A percentile compares a stretch with the other conserved stretches of the same genome.
Evolutionary conservation across 1,140 invertebrate species (phyloP).

Genomic region (Panagrolaimus sp.): DNA sequence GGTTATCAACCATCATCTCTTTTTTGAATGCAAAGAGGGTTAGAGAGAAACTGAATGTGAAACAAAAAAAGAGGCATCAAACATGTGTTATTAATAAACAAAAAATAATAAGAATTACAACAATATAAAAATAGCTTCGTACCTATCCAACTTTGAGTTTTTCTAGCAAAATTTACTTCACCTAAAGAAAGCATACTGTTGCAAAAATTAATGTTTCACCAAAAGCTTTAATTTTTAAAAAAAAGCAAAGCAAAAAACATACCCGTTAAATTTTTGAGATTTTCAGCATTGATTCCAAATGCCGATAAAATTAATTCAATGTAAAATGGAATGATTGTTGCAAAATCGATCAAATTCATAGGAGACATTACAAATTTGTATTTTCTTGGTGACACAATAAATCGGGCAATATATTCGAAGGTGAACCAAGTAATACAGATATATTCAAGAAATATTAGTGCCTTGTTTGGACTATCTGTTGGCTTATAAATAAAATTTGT

Average conservation of each 20-base stretch:
- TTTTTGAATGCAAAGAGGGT: too few relatives aligned
- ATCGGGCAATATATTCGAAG: constrained; percentile 59
- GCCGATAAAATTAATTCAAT: constrained; percentile 48
- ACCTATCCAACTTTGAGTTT: constrained; percentile 28
- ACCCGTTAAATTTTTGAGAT: constrained; percentile 53
- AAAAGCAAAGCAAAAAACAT: not conserved
- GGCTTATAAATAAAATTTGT: constrained; percentile 45
- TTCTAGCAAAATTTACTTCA: constrained; percentile 17
- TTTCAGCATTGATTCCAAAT: constrained; percentile 48
- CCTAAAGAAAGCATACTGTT: constrained; percentile 10
- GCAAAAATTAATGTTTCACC: not conserved
- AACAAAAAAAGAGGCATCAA: not conserved
- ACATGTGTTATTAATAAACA: not conserved
- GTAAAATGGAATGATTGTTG: constrained; percentile 62
- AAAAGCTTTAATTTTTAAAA: constrained; percentile 7
- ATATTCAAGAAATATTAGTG: constrained; percentile 47
- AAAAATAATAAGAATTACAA: too few relatives aligned
- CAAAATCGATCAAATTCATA: constrained; percentile 62
- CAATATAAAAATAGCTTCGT: not conserved
- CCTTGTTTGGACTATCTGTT: constrained; percentile 45
- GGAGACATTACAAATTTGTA: constrained; percentile 60
- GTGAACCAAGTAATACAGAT: constrained; percentile 63
- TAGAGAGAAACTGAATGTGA: too few relatives aligned
- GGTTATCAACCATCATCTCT: too few relatives aligned
- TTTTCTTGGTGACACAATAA: constrained; percentile 58